Base-by-base conservation (phyloP, 2,113 vertebrate genomes). In the Pardalotus punctatus region DNA sequence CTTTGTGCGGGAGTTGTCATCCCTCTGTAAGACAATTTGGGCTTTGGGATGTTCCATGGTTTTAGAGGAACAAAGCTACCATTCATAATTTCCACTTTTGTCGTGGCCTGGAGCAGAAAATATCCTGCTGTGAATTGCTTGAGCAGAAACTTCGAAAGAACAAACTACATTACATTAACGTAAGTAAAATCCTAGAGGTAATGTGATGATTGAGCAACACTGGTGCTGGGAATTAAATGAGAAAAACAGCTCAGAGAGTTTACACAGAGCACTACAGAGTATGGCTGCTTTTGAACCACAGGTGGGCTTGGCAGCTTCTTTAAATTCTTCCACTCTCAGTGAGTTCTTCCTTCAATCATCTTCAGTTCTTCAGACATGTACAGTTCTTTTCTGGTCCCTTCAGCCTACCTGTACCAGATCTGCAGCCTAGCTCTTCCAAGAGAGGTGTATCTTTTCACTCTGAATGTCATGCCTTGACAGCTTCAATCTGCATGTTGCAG, bases 401-500 rank as follows among this genome's bases (percentile, higher is more conserved):
- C 53, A 87, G 29, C 38, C 74, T 70, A 33, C 12, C 20, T 81
- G 11, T 19, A 27, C 38, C 48, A 76, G 24, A 45, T 31, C 33
- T 72, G 57, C 35, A 79, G 66, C 47, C 2, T 9, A 51, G 43
- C 23, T 87, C 22, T 74, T 78, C 65, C 13, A 67, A 48, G 12
- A 53, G 17, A 76, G 24, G 6, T 42, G 38, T 24, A 16, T 24
- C 69, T 91, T 71, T 71, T 67, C 28, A 36, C 23, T 58, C 51
- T 45, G 56, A 71, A 38, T 67, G 31, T 79, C 57, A 27, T 1
- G 0, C 8, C 38, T 71, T 6, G 1, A 58, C 67, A 67, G 56
- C 8, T 9, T 60, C 48, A 0, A 0, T 13, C 14, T 54, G 14
- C 35, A 10, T 27, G 11, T n/a, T 60, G 43, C 18, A 60, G 65